Conservation (phyloP, 2,888 invertebrate species). For the Parascotia fuliginaria region DNA sequence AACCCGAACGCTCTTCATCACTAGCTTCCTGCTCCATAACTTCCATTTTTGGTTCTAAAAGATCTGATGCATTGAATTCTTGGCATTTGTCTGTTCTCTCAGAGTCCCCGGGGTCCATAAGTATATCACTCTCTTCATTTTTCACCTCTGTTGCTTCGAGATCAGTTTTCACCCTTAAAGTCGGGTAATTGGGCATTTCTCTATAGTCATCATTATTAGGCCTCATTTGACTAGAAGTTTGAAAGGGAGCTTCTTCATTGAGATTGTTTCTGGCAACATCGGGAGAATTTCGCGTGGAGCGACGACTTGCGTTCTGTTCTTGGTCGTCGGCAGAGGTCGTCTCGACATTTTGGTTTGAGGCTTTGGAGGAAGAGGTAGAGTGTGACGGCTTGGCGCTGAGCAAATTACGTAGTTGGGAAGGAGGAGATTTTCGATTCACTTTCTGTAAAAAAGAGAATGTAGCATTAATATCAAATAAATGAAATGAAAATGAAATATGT, state of each 20-base stretch:
- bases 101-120: slow-evolving; percentile 78
- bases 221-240: slow-evolving; percentile 86
- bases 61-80: slow-evolving; percentile 78
- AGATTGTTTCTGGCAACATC: slow-evolving; percentile 85
- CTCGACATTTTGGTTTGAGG: slow-evolving; percentile 84
- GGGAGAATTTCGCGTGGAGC: slow-evolving; percentile 83
- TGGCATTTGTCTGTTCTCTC: slow-evolving; percentile 75
- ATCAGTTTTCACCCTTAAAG: slow-evolving; percentile 84
- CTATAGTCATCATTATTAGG: slow-evolving; percentile 85
- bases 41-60: slow-evolving; percentile 89
- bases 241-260: slow-evolving; percentile 83
- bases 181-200: slow-evolving; percentile 80
- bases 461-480: not conserved
- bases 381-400: slow-evolving; percentile 84
- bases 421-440: slow-evolving; percentile 82
- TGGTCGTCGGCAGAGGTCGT: slow-evolving; percentile 77
- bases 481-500: too few species aligned
- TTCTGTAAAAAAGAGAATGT: slow-evolving; percentile 65
- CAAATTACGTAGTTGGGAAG: slow-evolving; percentile 85
- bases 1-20: slow-evolving; percentile 87
- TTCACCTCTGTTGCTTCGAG: slow-evolving; percentile 83
- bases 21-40: slow-evolving; percentile 89
- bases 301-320: slow-evolving; percentile 77
- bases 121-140: slow-evolving; percentile 78
- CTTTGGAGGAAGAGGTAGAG: slow-evolving; percentile 85